These are phyloP conservation scores for Pteronotus mesoamericanus DNA, from an alignment of 2,797 vertebrate genomes.

Conservation along the genomic window DNA sequence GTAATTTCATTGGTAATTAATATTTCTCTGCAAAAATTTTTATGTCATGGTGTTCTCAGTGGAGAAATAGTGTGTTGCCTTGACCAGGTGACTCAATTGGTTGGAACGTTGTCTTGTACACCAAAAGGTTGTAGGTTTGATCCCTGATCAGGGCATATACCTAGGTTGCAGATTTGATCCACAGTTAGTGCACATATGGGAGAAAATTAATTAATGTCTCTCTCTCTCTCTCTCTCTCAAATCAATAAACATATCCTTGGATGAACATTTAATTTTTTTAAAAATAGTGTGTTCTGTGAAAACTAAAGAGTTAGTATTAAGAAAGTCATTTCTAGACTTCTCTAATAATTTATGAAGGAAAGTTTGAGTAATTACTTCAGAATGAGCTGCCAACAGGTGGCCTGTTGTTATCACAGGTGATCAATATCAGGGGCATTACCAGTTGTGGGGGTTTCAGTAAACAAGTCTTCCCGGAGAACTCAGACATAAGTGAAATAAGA, in stretches of 20 bases:
- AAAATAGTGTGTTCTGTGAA: not conserved
- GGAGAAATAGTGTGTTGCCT: not conserved
- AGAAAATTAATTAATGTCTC: too few relatives aligned
- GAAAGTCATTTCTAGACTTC: not conserved
- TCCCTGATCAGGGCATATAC: not conserved
- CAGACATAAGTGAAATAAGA: not conserved
- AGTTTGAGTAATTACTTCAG: not conserved
- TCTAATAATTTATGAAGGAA: not conserved
- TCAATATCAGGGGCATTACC: too few relatives aligned
- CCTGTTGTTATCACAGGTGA: not conserved
- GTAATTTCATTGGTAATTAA: not conserved
- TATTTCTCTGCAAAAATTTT: not conserved
- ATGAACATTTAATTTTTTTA: not conserved
- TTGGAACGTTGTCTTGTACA: not conserved
- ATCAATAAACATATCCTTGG: not conserved
- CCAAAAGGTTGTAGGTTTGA: not conserved
- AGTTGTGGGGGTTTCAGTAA: not conserved
- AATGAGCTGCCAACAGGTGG: not conserved
- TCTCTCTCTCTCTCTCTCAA: not conserved
- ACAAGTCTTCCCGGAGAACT: not conserved
- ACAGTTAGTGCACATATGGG: not conserved
- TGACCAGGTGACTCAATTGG: not conserved
- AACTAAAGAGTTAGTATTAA: not conserved
- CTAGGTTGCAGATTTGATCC: not conserved
- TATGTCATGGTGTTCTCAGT: not conserved